These are phyloP conservation scores for Achatina immaculata DNA, from an alignment of 1,140 invertebrate species.

Conservation along the genomic window DNA sequence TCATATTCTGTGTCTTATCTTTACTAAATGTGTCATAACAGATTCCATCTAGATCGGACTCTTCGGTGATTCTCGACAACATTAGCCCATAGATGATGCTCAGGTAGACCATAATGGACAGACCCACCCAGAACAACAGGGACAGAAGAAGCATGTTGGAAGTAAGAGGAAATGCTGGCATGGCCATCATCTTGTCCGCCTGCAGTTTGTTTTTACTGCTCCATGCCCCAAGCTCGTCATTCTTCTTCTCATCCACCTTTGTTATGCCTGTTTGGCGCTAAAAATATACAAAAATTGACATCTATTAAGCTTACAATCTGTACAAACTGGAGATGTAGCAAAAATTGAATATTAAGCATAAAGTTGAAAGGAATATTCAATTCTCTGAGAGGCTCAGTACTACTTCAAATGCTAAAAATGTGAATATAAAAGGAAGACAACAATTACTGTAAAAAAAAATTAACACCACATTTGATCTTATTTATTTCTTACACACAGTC, in stretches of 20 bases:
- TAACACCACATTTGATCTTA: too few relatives aligned
- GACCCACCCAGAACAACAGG: constrained; percentile 4
- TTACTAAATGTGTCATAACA: constrained; percentile 14
- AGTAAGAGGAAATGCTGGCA: constrained; percentile 33
- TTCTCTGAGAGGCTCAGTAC: too few relatives aligned
- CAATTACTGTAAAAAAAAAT: too few relatives aligned
- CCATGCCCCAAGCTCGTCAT: constrained; percentile 9
- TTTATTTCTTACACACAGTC: too few relatives aligned
- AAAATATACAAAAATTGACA: neutral
- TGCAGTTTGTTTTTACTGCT: neutral
- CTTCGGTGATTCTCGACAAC: constrained; percentile 24
- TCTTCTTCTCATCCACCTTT: constrained; percentile 17
- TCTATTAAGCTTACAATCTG: too few relatives aligned
- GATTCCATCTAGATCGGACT: neutral
- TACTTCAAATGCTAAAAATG: too few relatives aligned
- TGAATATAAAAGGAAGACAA: too few relatives aligned
- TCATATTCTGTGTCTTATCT: constrained; percentile 15
- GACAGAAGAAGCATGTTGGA: constrained; percentile 24
- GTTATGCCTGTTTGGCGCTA: neutral
- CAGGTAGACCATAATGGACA: constrained; percentile 7
- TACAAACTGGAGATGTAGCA: too few relatives aligned
- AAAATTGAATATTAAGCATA: too few relatives aligned
- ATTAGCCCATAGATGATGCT: constrained; percentile 25
- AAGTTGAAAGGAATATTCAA: too few relatives aligned
- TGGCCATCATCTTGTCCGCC: neutral